Base-by-base conservation (phyloP, 2,113 vertebrate genomes). In the Aegypius monachus region DNA sequence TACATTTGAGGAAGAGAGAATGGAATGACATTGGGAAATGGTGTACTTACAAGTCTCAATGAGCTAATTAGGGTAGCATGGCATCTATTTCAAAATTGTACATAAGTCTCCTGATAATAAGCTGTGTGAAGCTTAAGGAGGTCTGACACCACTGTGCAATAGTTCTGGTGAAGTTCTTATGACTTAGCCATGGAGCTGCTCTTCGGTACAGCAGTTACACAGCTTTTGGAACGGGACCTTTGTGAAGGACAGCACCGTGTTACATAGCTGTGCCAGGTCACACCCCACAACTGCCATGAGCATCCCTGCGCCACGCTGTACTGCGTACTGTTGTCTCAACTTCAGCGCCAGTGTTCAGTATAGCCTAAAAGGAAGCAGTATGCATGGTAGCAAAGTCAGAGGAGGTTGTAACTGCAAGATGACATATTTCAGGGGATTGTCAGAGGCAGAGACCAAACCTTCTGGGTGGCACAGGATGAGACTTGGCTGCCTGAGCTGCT, bases 211-310 rank as follows among this genome's bases (percentile, higher is more conserved):
- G 43, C 48, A 36, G 14, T 62, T 58, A 15, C 56, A 48, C 31
- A 67, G 81, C 32, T 93, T 91, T 89, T 63, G 53, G 43, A 86
- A 3, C 0, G 4, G 29, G 18, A 10, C 13, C 19, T 65, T 82
- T 56, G 55, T 23, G 7, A 5, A n/a, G 67, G 47, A 6, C 58
- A 25, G 31, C 42, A 6, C 5, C 22, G 4, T 15, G 23, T 75
- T 56, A 31, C 6, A 1, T 10, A 32, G 77, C 48, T 66, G 32
- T 31, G 32, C 47, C 52, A 6, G 42, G 7, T 45, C 27, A 34
- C 0, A 0, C 8, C 31, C 34, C 53, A 25, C 16, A 19, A 0
- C 50, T 53, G 42, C 53, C 25, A 4, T 0, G 0, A 31, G 20
- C 36, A 38, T 13, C 40, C 58, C 53, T 42, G 16, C 10, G 18